Evolutionary conservation across 1,140 invertebrate genomes (phyloP).

Genomic region (Drosophila lowei): DNA sequence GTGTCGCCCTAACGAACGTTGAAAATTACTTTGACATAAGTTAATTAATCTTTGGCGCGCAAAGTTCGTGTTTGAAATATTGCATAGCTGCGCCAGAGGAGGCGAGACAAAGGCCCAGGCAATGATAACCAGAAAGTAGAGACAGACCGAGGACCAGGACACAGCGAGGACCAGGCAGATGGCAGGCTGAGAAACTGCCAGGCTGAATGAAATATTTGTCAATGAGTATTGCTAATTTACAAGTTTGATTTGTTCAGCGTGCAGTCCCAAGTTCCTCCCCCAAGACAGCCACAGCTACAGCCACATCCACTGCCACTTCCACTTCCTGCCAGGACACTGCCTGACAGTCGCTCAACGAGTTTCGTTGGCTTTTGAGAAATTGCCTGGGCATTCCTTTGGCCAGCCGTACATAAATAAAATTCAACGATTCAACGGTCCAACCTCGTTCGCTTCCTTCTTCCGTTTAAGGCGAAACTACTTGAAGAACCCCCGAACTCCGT

Average conservation of each 20-base stretch:
- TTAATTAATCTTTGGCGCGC: slow-evolving; percentile 83
- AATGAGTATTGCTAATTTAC: slow-evolving; percentile 83
- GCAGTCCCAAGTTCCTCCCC: slow-evolving; percentile 9
- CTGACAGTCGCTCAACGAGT: slow-evolving; percentile 25
- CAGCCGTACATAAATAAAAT: slow-evolving; percentile 76
- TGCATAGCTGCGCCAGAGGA: slow-evolving; percentile 43
- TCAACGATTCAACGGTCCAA: slow-evolving; percentile 40
- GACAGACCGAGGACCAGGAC: slow-evolving; percentile 12
- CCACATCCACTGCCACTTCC: slow-evolving; percentile 32
- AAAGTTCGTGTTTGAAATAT: slow-evolving; percentile 82
- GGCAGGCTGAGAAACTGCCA: slow-evolving; percentile 34
- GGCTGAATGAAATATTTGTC: slow-evolving; percentile 76
- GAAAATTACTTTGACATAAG: slow-evolving; percentile 83
- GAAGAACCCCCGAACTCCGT: slow-evolving; percentile 1
- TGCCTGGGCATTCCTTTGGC: slow-evolving; percentile 69
- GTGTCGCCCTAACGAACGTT: slow-evolving; percentile 82
- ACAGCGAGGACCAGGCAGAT: slow-evolving; percentile 13
- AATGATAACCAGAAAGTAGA: slow-evolving; percentile 20
- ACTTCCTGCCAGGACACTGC: slow-evolving; percentile 4
- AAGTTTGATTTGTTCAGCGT: slow-evolving; percentile 77
- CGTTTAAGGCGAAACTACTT: neutral
- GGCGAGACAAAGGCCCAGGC: slow-evolving; percentile 18
- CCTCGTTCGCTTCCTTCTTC: slow-evolving; percentile 15
- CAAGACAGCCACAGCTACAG: slow-evolving; percentile 7
- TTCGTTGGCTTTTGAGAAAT: slow-evolving; percentile 61